These are phyloP conservation scores for Drymonia ruficornis DNA, from an alignment of 2,888 invertebrate genomes.

Conservation along the genomic window DNA sequence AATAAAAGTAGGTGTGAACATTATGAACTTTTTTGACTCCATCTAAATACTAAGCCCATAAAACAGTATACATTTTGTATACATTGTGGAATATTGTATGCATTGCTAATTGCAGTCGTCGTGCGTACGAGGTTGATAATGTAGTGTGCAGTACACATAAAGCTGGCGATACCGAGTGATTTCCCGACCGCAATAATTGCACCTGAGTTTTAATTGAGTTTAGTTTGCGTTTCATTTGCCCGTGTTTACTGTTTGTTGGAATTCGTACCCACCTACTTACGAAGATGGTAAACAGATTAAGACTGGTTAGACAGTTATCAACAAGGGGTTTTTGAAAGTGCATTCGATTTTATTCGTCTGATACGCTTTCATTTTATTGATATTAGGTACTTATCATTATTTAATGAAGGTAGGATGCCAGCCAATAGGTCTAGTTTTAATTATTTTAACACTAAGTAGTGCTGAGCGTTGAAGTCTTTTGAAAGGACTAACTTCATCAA, in stretches of 20 bases:
- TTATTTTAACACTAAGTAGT: no score
- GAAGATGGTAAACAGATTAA: neutral
- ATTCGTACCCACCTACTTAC: constrained; percentile 7
- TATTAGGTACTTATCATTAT: no score
- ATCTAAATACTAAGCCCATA: neutral
- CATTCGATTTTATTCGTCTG: neutral
- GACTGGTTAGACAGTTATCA: neutral
- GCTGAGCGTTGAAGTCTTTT: neutral
- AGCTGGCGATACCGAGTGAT: constrained; percentile 24
- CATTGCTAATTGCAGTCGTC: constrained; percentile 2
- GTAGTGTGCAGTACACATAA: constrained; percentile 3
- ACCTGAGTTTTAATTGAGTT: constrained; percentile 24
- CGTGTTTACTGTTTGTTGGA: constrained; percentile 19
- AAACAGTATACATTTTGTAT: neutral
- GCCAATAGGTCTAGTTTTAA: no score
- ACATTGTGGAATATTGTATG: constrained; percentile 13
- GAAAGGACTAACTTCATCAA: neutral
- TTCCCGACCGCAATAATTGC: constrained; percentile 26
- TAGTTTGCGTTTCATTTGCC: constrained; percentile 14
- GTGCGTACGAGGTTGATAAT: neutral
- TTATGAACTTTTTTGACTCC: no score
- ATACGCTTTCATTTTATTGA: neutral
- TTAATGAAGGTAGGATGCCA: no score
- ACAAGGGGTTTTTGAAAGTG: neutral
- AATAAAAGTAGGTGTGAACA: no score